phyloP scores from a whole-genome alignment of 1,140 invertebrate species.

The Laupala kohalensis region DNA sequence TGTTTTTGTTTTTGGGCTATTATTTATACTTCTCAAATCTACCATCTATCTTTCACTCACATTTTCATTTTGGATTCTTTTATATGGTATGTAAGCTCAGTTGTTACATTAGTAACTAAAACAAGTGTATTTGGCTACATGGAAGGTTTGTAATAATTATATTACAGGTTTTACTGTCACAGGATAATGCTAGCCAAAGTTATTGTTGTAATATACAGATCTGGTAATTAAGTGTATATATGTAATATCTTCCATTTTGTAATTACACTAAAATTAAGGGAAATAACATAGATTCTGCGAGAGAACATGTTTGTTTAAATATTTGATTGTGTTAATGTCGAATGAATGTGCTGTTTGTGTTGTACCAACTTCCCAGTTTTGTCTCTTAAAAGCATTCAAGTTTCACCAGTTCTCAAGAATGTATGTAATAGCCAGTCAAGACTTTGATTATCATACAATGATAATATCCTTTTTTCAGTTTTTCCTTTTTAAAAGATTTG shows the following conservation, averaged over 20 bases:
- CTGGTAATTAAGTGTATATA: slow-evolving; percentile 3
- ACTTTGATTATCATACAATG: no score
- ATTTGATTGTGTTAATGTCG: slow-evolving; percentile 7
- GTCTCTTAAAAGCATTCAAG: no score
- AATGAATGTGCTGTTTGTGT: no score
- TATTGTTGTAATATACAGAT: not conserved
- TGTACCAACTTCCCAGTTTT: no score
- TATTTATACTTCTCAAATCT: not conserved
- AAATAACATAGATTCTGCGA: not conserved
- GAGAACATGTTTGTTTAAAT: slow-evolving; percentile 9
- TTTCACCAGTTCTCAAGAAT: no score
- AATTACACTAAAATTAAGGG: slow-evolving; percentile 3
- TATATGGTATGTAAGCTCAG: not conserved
- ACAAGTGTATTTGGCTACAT: slow-evolving; percentile 1
- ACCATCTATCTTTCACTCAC: not conserved
- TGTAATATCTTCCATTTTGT: slow-evolving; percentile 14
- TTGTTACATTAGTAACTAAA: not conserved
- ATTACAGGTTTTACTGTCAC: not conserved
- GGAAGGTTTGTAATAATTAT: not conserved
- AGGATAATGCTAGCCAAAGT: slow-evolving; percentile 2
- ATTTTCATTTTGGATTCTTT: no score
- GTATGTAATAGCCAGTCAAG: no score
- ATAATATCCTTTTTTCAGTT: no score
- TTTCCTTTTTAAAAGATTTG: no score
- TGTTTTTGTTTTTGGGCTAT: no score